Percentiles rank a stretch among this genome's conserved stretches.
phyloP scores from a whole-genome alignment of 37 sponge, comb jelly and placozoan genomes.

The Agelas oroides region DNA sequence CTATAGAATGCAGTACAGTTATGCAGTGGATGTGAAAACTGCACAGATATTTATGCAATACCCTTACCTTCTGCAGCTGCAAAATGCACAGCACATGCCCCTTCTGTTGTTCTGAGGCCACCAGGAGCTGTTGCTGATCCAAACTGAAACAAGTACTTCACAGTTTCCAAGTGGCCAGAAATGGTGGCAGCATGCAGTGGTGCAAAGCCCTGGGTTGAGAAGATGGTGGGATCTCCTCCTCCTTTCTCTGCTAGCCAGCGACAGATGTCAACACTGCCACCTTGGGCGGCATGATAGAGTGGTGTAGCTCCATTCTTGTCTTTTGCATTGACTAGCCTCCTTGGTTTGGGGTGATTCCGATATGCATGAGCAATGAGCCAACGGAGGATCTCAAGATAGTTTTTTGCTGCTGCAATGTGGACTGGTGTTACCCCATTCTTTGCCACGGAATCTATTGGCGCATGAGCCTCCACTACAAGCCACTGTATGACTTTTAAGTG shows the following conservation, averaged over 20 bases:
- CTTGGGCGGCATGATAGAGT: conserved; percentile 87
- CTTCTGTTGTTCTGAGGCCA: conserved; percentile 74
- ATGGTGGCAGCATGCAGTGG: conserved; percentile 88
- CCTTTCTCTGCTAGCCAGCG: conserved; percentile 88
- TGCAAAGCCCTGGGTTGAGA: conserved; percentile 63
- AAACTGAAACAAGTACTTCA: conserved; percentile 84
- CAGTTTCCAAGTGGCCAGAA: conserved; percentile 75
- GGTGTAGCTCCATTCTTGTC: conserved; percentile 90
- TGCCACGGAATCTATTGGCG: conserved; percentile 70
- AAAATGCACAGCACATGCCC: conserved; percentile 76
- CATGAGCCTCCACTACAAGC: conserved; percentile 74
- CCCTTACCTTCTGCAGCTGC: conserved; percentile 79
- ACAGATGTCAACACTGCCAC: conserved; percentile 73
- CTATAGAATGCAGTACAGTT: too few species aligned
- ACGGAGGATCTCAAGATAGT: conserved; percentile 71
- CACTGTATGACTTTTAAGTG: conserved; percentile 75
- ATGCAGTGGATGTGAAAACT: too few species aligned
- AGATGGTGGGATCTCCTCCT: conserved; percentile 82
- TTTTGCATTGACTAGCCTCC: conserved; percentile 69
- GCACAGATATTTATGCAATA: too few species aligned
- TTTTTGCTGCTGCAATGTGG: conserved; percentile 88
- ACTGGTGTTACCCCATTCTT: conserved; percentile 83
- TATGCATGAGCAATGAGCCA: conserved; percentile 67
- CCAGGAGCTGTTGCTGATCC: conserved; percentile 71
- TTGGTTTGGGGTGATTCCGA: conserved; percentile 54